A percentile compares a stretch with the other conserved stretches of the same genome.
These are phyloP conservation scores for Coelinius sp. DNA, from an alignment of 2,888 invertebrate species.

Conservation along the genomic window DNA sequence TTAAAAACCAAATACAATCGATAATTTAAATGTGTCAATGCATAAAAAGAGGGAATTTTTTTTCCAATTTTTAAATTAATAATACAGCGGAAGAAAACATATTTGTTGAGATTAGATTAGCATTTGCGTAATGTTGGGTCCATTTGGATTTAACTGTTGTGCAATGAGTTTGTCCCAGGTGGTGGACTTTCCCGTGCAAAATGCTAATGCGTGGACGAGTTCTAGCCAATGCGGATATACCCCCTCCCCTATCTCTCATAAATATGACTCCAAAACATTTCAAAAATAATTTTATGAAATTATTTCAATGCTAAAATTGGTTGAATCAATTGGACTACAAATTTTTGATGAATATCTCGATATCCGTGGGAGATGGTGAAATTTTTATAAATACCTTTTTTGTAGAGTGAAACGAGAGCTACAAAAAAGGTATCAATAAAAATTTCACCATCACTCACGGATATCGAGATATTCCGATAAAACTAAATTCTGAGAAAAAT, in stretches of 20 bases:
- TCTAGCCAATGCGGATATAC: constrained; percentile 15
- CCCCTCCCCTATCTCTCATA: neutral
- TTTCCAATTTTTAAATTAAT: neutral
- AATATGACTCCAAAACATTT: neutral
- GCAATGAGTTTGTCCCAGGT: constrained; percentile 22
- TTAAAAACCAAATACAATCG: neutral
- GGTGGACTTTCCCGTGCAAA: constrained; percentile 27
- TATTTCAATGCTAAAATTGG: too few species aligned
- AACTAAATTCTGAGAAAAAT: too few species aligned
- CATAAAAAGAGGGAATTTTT: neutral
- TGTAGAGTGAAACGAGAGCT: too few species aligned
- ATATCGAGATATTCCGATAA: too few species aligned
- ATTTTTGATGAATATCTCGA: too few species aligned
- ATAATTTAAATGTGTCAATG: neutral
- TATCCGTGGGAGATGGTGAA: too few species aligned
- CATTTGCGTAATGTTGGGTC: constrained; percentile 10
- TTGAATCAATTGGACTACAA: too few species aligned
- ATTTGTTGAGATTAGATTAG: constrained; percentile 1
- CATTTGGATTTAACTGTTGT: constrained; percentile 7
- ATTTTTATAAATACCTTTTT: too few species aligned
- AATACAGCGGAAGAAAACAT: neutral
- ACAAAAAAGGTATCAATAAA: too few species aligned
- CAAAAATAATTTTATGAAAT: neutral
- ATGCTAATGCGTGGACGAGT: neutral
- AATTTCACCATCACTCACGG: too few species aligned